Evolutionary conservation across 2,797 vertebrate genomes (phyloP), one percentile per base, ranked within the genome.

Genomic region (Danionella dracula): DNA sequence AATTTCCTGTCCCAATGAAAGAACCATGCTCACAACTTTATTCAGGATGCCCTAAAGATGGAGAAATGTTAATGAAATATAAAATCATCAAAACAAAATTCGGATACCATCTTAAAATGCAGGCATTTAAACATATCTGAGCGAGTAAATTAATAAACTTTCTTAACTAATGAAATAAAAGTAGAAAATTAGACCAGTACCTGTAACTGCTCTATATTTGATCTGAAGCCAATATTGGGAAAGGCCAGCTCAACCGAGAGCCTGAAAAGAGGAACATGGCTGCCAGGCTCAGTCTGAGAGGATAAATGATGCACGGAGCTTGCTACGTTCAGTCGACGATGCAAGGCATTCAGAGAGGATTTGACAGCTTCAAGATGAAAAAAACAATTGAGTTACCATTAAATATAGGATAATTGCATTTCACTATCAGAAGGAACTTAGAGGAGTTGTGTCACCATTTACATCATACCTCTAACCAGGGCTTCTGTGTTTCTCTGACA

Each of bases 401-500:
- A n/a, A n/a, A n/a, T n/a, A n/a, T n/a, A n/a, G n/a, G n/a, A n/a
- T n/a, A n/a, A n/a, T n/a, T n/a, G n/a, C n/a, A n/a, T n/a, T 54
- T 12, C 8, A 21, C 37, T 27, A 40, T 56, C 8, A 40, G 13
- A 37, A 9, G 8, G 21, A 54, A 56, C n/a, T n/a, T n/a, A n/a
- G n/a, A n/a, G n/a, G n/a, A n/a, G n/a, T n/a, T n/a, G 34, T 40
- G 20, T 38, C 12, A n/a, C 8, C 27, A 42, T 9, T 31, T 15
- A 4, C 19, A 10, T 8, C 83, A 68, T 77, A 89, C 91, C 90
- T 88, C 75, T 89, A 59, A 92, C 81, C 71, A 93, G 77, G 37
- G 89, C 88, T 50, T 93, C 90, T 1, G 88, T 92, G 83, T 89
- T 92, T 57, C 80, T 89, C 50, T 92, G 87, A 73, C 88, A 92